Evolutionary conservation across 64 coral and sea anemone species (phyloP), one percentile per base, ranked within the genome.

Genomic region (Pocillopora verrucosa): DNA sequence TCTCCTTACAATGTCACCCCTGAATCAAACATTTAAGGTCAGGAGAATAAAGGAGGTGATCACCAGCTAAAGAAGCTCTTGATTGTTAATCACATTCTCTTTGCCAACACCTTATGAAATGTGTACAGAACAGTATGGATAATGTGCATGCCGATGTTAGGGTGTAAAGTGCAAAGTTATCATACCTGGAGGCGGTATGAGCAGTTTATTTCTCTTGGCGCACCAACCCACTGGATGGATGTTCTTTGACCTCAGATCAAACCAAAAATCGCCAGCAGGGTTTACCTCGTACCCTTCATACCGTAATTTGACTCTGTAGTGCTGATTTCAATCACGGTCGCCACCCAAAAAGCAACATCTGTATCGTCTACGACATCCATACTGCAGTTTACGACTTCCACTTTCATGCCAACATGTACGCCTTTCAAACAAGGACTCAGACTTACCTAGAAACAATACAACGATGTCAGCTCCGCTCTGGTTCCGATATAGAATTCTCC

Each of bases 151-250:
- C 41, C 1, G 41, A 51, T 51, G 41, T 51, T 51, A 51, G 41
- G 30, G 30, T 30, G 30, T 30, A 30, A 30, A 30, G 30, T 30
- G 30, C 30, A 30, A 30, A 30, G 2, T 36, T 30, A 75, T 2
- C 19, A 64, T 92, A 99, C 97, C 94, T 93, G 94, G 97, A 6
- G 97, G 94, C 22, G 97, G 97, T 76, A 99, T 99, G 73, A 99
- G 88, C 7, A 95, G 91, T 60, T 99, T 99, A 84, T 99, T 99
- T 70, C 94, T 91, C 79, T 90, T 95, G 3, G 97, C 97, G 90
- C 97, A 99, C 97, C 97, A 99, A 22, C 97, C 97, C 24, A 99
- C 97, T 13, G 97, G 97, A 80, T 99, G 97, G 37, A 99, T 99
- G 86, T 99, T 95, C 56, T 86, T 91, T 60, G 90, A 99, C 61